Percentiles rank a stretch among this genome's conserved stretches.
Conservation (phyloP, 1,140 invertebrate genomes). For the Drosophila kurseongensis region DNA sequence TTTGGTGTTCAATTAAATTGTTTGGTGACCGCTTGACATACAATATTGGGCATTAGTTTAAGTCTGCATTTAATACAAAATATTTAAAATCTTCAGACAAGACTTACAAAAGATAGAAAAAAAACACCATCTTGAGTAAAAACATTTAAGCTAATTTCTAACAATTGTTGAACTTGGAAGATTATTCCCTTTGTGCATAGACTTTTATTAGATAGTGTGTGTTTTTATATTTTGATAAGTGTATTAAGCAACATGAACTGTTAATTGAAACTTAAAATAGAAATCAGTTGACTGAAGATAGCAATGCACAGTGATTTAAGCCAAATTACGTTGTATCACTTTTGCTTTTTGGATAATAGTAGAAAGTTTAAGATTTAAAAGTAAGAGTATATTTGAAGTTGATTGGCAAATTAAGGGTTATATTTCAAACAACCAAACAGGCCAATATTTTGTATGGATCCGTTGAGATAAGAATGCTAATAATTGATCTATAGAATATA, state of each 20-base stretch:
- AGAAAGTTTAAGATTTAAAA: too few species aligned
- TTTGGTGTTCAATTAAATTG: slow-evolving; percentile 16
- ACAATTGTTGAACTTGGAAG: too few species aligned
- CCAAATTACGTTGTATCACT: too few species aligned
- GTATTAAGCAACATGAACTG: slow-evolving; percentile 9
- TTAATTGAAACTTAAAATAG: slow-evolving; percentile 3
- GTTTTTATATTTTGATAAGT: slow-evolving; percentile 1
- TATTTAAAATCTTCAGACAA: too few species aligned
- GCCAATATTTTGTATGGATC: slow-evolving; percentile 19
- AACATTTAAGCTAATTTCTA: too few species aligned
- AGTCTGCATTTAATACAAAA: background rate
- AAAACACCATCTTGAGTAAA: too few species aligned
- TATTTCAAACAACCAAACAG: too few species aligned
- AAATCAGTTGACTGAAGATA: background rate
- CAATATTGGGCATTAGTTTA: background rate
- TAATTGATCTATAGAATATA: slow-evolving; percentile 21
- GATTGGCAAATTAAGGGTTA: background rate
- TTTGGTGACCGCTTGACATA: background rate
- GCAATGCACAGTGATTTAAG: too few species aligned
- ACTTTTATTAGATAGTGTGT: background rate
- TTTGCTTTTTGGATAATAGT: too few species aligned
- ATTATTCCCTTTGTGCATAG: too few species aligned
- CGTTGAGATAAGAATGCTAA: slow-evolving; percentile 40
- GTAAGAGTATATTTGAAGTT: background rate
- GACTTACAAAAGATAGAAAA: too few species aligned